Base-by-base conservation (phyloP, 2,888 invertebrate genomes). In the Eilema caniola region DNA sequence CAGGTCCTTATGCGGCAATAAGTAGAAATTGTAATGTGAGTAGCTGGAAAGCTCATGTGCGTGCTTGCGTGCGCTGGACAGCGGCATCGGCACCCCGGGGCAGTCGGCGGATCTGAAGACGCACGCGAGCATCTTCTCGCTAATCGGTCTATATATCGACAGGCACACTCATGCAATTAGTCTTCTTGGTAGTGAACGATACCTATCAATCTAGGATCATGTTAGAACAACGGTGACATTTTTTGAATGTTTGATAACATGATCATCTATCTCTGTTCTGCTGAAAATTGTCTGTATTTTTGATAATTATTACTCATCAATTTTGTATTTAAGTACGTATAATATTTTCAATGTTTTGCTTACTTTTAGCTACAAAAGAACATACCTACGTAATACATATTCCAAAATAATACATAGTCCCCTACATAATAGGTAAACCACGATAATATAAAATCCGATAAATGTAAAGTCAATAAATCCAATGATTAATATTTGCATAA, bases 41-140 rank as follows among this genome's bases (percentile, higher is more conserved):
- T 77, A 69, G 79, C 78, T 83, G 85, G 85, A 85, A 86, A 86
- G 88, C 84, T 79, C 76, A 84, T 82, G 77, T 88, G 86, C 88
- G 87, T 88, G 91, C 83, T 91, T 87, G 92, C 92, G 92, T 90
- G 90, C 80, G 73, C 67, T 73, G 87, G 80, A 76, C 83, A 78
- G 73, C 75, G 75, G 74, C 74, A 81, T 81, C 75, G 78, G 82
- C 83, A 80, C 80, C 85, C 84, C 33, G 81, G 85, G 86, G 85
- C 83, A 79, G 86, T 75, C 88, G 88, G 88, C 84, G 77, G 84
- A 88, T 91, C 90, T 90, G 83, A 87, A 53, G 83, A 83, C 81
- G 85, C 93, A 93, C 92, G 93, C 93, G 88, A 92, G 79, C 85
- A 86, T 90, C 89, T 93, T 93, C 92, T 86, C 83, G 90, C 92